These are phyloP conservation scores for Petrolisthes cinctipes DNA, from an alignment of 2,888 invertebrate genomes.

Conservation along the genomic window DNA sequence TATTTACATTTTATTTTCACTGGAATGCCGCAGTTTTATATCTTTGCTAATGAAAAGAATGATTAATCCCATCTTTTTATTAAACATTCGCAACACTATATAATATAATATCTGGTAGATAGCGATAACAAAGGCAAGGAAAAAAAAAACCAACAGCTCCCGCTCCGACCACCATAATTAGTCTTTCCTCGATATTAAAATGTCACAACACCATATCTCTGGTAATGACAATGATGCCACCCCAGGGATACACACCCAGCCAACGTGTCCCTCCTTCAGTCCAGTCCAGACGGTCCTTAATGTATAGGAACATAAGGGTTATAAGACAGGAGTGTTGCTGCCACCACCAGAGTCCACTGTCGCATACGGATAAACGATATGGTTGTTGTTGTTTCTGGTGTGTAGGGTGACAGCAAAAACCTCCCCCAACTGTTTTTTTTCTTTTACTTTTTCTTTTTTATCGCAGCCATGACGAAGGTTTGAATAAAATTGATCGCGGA, in stretches of 20 bases:
- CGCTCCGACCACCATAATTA: slow-evolving; percentile 40
- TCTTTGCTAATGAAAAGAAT: no score
- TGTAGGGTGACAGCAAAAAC: slow-evolving; percentile 58
- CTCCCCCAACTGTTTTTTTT: slow-evolving; percentile 48
- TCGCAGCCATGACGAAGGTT: slow-evolving; percentile 55
- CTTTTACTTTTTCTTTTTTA: slow-evolving; percentile 41
- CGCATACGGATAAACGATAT: slow-evolving; percentile 58
- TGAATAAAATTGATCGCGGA: slow-evolving; percentile 60
- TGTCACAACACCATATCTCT: slow-evolving; percentile 61
- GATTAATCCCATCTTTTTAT: no score
- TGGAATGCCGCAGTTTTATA: no score
- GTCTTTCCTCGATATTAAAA: slow-evolving; percentile 60
- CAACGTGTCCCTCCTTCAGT: not conserved
- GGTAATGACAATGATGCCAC: slow-evolving; percentile 58
- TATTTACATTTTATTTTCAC: no score
- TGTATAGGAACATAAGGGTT: not conserved
- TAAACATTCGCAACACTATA: no score
- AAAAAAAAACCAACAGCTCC: no score
- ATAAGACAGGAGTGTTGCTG: not conserved
- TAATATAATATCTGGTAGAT: no score
- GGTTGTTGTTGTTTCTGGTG: slow-evolving; percentile 60
- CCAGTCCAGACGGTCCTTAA: not conserved
- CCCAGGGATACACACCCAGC: not conserved
- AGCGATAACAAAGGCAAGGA: slow-evolving; percentile 8
- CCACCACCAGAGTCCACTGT: slow-evolving; percentile 23